Base-by-base conservation (phyloP, 2,113 vertebrate genomes). In the Fulmarus glacialis region DNA sequence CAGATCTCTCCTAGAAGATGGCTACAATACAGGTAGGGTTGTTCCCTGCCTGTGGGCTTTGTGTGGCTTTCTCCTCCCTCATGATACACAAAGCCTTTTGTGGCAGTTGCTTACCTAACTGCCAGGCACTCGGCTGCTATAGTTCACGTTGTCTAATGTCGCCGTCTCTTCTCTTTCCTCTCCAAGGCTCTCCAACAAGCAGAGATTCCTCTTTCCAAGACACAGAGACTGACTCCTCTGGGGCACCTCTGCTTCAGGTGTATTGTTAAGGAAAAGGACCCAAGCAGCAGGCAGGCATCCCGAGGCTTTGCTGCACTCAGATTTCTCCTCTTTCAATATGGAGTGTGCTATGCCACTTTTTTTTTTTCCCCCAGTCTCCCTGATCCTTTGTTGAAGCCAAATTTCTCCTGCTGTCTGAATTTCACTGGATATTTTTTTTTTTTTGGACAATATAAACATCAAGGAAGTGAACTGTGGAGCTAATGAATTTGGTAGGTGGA, bases 171-270 rank as follows among this genome's bases (percentile, higher is more conserved):
- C 71, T 95, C 94, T 96, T 97, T 95, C 93, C 94, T 97, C 96
- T 67, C 95, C 97, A 88, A 98, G 98, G 98, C 93, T 98, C 98
- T 75, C 96, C 98, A 36, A 87, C 98, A 29, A 98, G 97, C 93
- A 99, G 98, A 96, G 98, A 99, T 15, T 98, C 98, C 20, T 99
- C 99, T 94, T 98, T 98, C 90, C 99, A 99, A 26, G 98, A 99
- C 96, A 99, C 98, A 3, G 99, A 99, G 96, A 99, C 98, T 18
- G 98, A 99, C 96, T 99, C 99, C 0, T 99, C 99, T 4, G 99
- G 99, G 27, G 98, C 99, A 20, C 99, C 99, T 30, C 98, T 99
- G 95, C 98, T 99, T n/a, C 98, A 98, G 89, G 98, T 98, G 72
- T 98, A 98, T 71, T 98, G 98, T 78, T 98, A 62, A 97, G 80